Conservation (phyloP, 2,113 vertebrate genomes). For the Alouatta palliata region DNA sequence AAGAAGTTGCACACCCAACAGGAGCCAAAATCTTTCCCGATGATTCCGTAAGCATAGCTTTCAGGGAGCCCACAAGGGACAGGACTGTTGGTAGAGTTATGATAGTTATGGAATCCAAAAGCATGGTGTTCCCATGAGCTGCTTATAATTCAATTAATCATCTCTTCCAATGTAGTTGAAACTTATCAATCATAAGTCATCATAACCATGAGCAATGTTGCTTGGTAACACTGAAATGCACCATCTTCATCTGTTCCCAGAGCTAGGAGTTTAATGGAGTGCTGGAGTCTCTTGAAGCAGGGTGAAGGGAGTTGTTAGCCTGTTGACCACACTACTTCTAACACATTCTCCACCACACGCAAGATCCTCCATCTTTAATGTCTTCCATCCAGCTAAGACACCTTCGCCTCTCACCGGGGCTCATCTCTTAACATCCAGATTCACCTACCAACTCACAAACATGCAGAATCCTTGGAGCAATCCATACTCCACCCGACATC, state of each 20-base stretch:
- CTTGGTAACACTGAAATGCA: not conserved
- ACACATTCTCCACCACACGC: not conserved
- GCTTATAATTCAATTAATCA: not conserved
- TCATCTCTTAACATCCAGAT: not conserved
- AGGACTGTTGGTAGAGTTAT: not conserved
- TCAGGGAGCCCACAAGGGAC: not conserved
- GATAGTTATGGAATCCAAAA: not conserved
- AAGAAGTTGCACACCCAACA: not conserved
- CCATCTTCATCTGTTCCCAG: not conserved
- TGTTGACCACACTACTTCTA: not conserved
- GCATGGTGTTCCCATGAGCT: not conserved
- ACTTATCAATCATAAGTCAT: not conserved
- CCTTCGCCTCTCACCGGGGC: not conserved
- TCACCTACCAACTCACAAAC: not conserved
- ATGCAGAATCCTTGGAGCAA: not conserved
- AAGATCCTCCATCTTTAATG: not conserved
- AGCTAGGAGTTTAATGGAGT: not conserved
- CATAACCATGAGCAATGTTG: not conserved
- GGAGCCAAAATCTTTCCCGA: not conserved
- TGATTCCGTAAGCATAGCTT: not conserved
- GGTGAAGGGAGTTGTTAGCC: not conserved
- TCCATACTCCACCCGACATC: not conserved
- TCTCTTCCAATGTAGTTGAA: not conserved
- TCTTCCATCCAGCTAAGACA: not conserved
- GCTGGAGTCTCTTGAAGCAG: not conserved